Evolutionary conservation across 2,797 vertebrate genomes (phyloP).

Genomic region (Acanthopagrus latus): DNA sequence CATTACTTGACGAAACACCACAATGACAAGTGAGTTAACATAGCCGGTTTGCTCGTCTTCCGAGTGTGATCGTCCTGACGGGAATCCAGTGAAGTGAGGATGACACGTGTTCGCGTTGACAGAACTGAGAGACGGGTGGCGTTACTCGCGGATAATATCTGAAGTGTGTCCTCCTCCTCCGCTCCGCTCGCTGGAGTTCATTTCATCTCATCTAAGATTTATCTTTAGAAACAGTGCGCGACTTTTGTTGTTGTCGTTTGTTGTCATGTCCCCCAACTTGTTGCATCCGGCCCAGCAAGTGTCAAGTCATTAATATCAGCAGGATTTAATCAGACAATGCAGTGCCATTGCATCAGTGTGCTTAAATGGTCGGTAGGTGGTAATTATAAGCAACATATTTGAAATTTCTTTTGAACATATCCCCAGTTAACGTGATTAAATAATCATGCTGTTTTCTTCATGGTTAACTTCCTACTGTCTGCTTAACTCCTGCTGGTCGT

Average conservation of each 20-base stretch:
- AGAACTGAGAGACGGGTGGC: not conserved
- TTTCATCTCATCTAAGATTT: conserved; percentile 30
- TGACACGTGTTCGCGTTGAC: conserved; percentile 4
- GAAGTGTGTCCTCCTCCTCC: not conserved
- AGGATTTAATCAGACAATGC: not conserved
- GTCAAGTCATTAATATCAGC: not conserved
- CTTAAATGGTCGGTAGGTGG: not conserved
- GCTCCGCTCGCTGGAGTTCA: not conserved
- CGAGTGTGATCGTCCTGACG: conserved; percentile 32
- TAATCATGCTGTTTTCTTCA: too few species aligned
- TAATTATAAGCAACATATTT: too few species aligned
- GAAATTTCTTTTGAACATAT: too few species aligned
- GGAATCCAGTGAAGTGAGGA: conserved; percentile 27
- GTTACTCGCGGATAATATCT: not conserved
- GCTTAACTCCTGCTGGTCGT: too few species aligned
- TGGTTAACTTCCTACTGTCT: too few species aligned
- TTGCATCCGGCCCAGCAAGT: not conserved
- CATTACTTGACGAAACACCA: conserved; percentile 13
- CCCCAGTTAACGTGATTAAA: too few species aligned
- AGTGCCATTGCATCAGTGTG: not conserved
- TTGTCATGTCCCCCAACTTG: not conserved
- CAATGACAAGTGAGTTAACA: conserved; percentile 24
- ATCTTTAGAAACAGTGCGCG: conserved; percentile 33
- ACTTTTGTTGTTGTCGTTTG: conserved; percentile 19
- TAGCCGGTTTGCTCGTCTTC: conserved; percentile 1